Conservation (phyloP, 2,888 invertebrate species). For the Gasteruption jaculator region DNA sequence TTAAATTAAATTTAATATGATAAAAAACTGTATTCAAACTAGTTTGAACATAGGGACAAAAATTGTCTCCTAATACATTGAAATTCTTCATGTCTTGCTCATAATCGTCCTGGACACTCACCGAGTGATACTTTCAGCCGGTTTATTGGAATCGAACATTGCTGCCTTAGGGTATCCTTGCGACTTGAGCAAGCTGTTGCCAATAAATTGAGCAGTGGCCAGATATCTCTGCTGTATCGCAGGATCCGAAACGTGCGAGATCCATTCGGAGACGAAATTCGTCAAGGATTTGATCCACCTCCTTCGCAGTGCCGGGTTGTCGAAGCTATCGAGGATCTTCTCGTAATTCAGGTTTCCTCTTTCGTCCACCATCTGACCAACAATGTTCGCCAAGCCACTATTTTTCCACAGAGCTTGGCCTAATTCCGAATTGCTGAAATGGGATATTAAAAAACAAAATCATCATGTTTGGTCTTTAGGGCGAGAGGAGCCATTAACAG, state of each 20-base stretch:
- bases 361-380: conserved; percentile 66
- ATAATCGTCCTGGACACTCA: too few species aligned
- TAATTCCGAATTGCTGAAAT: conserved; percentile 66
- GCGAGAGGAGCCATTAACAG: too few species aligned
- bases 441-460: conserved; percentile 1
- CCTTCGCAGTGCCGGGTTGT: conserved; percentile 74
- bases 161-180: conserved; percentile 71
- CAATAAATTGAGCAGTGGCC: conserved; percentile 64
- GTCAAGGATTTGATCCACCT: conserved; percentile 77
- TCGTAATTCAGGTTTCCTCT: conserved; percentile 70
- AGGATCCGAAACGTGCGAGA: conserved; percentile 71
- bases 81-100: too few species aligned
- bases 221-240: conserved; percentile 72
- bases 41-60: too few species aligned
- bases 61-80: too few species aligned
- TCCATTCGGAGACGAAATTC: conserved; percentile 69
- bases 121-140: conserved; percentile 67
- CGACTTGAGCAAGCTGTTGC: conserved; percentile 71
- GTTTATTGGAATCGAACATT: conserved; percentile 64
- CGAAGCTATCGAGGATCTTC: conserved; percentile 70
- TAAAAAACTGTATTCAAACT: too few species aligned
- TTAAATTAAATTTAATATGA: too few species aligned
- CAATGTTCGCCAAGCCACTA: conserved; percentile 66
- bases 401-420: conserved; percentile 71
- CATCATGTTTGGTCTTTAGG: background rate